These are phyloP conservation scores for Anabas testudineus DNA, from an alignment of 2,797 vertebrate species.

Conservation along the genomic window DNA sequence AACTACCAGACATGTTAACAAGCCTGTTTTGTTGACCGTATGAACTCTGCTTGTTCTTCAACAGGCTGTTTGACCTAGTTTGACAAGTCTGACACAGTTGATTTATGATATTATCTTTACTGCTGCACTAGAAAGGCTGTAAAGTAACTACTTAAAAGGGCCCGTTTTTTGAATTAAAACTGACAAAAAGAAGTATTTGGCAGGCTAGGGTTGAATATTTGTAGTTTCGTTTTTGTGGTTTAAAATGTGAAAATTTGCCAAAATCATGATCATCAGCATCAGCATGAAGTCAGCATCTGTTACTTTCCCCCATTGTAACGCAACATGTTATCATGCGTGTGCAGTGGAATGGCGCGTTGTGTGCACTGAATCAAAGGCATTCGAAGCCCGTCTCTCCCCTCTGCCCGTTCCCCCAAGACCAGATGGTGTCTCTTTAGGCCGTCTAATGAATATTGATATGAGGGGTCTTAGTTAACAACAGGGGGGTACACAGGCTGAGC, in stretches of 20 bases:
- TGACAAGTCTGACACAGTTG: slow-evolving; percentile 17
- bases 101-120: slow-evolving; percentile 45
- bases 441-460: slow-evolving; percentile 85
- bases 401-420: slow-evolving; percentile 70
- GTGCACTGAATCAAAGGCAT: slow-evolving; percentile 62
- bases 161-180: background rate
- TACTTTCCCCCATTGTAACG: slow-evolving; percentile 15
- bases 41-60: slow-evolving; percentile 36
- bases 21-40: slow-evolving; percentile 13
- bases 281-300: slow-evolving; percentile 22
- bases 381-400: slow-evolving; percentile 36
- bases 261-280: background rate
- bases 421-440: slow-evolving; percentile 84
- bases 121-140: slow-evolving; percentile 3
- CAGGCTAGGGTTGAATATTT: background rate
- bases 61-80: slow-evolving; percentile 21
- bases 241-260: background rate
- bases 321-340: slow-evolving; percentile 23
- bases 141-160: slow-evolving; percentile 12
- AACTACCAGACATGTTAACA: slow-evolving; percentile 26
- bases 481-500: slow-evolving; percentile 38
- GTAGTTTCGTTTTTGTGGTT: background rate
- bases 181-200: background rate
- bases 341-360: slow-evolving; percentile 57
- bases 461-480: slow-evolving; percentile 74